Evolutionary conservation across 2,888 invertebrate genomes (phyloP).

Genomic region (Meiosimyza decipiens): DNA sequence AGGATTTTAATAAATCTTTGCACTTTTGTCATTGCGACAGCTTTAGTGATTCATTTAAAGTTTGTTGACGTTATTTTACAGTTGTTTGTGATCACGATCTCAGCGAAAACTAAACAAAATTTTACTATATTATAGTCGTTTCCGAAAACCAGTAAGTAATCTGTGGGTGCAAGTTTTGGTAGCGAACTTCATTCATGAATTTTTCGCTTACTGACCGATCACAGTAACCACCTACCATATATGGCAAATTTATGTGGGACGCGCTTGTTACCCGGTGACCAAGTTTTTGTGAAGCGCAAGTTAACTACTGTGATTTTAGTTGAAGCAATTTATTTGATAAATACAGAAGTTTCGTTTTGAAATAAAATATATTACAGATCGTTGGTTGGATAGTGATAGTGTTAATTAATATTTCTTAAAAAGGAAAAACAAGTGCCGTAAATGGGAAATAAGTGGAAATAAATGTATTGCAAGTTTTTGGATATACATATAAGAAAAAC

Average conservation of each 20-base stretch:
- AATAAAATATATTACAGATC: background rate
- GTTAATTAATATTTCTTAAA: too few species aligned
- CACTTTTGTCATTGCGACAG: too few species aligned
- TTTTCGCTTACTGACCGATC: background rate
- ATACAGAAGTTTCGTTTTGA: background rate
- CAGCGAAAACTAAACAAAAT: background rate
- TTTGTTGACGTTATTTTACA: constrained; percentile 21
- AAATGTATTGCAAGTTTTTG: too few species aligned
- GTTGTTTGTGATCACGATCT: background rate
- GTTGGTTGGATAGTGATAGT: too few species aligned
- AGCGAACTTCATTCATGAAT: background rate
- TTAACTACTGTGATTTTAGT: background rate
- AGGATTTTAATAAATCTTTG: too few species aligned
- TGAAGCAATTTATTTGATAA: background rate
- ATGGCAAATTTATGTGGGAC: background rate
- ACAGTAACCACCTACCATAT: background rate
- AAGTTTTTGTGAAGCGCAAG: background rate
- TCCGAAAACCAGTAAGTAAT: background rate
- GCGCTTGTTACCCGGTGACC: background rate
- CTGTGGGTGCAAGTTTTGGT: constrained; percentile 5
- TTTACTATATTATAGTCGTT: constrained; percentile 11
- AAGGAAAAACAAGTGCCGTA: too few species aligned
- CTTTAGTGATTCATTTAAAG: constrained; percentile 2
- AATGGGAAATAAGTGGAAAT: too few species aligned
- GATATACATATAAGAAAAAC: too few species aligned